A percentile compares a stretch with the other conserved stretches of the same genome.
These are phyloP conservation scores for Kuschelorhynchus macadamiae DNA, from an alignment of 2,888 invertebrate species.

Conservation along the genomic window DNA sequence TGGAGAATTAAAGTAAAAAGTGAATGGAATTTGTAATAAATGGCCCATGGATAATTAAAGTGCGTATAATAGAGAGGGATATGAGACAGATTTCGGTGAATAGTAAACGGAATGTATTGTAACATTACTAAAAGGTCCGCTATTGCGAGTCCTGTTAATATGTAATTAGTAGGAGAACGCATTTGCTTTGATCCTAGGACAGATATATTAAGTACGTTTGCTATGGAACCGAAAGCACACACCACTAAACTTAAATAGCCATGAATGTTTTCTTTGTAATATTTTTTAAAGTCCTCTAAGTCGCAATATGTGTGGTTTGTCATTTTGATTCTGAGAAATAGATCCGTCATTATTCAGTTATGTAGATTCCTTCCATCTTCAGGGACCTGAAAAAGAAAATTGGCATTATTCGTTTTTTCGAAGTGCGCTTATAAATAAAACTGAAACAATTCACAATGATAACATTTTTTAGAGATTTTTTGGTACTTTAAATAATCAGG, in stretches of 20 bases:
- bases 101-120: conserved; percentile 81
- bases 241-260: conserved; percentile 88
- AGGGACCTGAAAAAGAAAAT: conserved; percentile 18
- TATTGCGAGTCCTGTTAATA: conserved; percentile 85
- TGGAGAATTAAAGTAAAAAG: conserved; percentile 84
- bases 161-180: conserved; percentile 84
- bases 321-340: conserved; percentile 23
- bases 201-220: conserved; percentile 88
- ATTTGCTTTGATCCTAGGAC: conserved; percentile 85
- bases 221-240: conserved; percentile 86
- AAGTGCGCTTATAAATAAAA: too few species aligned
- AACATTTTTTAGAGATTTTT: too few species aligned
- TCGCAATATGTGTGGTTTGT: conserved; percentile 52
- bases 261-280: conserved; percentile 69
- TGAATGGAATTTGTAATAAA: conserved; percentile 81
- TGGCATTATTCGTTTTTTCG: too few species aligned
- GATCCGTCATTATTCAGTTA: conserved; percentile 10
- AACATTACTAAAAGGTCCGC: conserved; percentile 91
- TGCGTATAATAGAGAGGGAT: conserved; percentile 68
- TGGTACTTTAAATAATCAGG: too few species aligned
- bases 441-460: too few species aligned
- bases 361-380: background rate
- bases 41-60: conserved; percentile 78
- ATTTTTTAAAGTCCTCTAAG: conserved; percentile 49
- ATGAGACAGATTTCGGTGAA: conserved; percentile 66